Conservation (phyloP, 2,888 invertebrate species). For the Cephus rjabovi region DNA sequence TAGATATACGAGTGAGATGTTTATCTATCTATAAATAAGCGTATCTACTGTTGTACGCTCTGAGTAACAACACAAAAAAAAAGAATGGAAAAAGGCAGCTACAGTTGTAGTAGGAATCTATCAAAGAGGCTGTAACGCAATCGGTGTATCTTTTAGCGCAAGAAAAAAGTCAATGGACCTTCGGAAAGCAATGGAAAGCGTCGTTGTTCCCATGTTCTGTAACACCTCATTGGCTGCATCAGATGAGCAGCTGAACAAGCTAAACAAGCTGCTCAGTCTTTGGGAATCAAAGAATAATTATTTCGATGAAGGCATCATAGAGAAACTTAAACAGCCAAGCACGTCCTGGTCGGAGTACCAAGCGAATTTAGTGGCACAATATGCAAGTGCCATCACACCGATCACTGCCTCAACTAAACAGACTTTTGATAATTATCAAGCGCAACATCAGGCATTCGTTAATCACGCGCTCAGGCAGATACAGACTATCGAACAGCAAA, state of each 20-base stretch:
- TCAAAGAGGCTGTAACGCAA: conserved; percentile 10
- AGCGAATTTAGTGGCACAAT: conserved; percentile 83
- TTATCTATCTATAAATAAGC: no score
- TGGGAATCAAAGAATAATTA: conserved; percentile 98
- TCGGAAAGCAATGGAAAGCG: conserved; percentile 92
- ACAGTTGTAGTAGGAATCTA: no score
- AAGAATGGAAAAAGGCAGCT: no score
- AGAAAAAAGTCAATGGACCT: conserved; percentile 95
- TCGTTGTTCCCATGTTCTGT: conserved; percentile 98
- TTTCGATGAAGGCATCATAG: conserved; percentile 84
- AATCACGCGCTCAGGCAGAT: conserved; percentile 92
- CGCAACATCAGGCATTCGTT: conserved; percentile 96
- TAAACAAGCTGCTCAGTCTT: conserved; percentile 91
- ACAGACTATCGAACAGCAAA: conserved; percentile 85
- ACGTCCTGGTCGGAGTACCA: conserved; percentile 92
- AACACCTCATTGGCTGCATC: conserved; percentile 85
- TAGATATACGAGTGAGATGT: no score
- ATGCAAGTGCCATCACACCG: conserved; percentile 81
- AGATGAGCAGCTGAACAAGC: conserved; percentile 89
- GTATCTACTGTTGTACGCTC: no score
- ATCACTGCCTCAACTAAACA: conserved; percentile 84
- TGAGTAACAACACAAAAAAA: no score
- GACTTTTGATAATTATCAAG: conserved; percentile 88
- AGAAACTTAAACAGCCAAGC: conserved; percentile 88
- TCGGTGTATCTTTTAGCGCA: conserved; percentile 76